Base-by-base conservation (phyloP, 1,140 invertebrate genomes). In the Hycleus cichorii region DNA sequence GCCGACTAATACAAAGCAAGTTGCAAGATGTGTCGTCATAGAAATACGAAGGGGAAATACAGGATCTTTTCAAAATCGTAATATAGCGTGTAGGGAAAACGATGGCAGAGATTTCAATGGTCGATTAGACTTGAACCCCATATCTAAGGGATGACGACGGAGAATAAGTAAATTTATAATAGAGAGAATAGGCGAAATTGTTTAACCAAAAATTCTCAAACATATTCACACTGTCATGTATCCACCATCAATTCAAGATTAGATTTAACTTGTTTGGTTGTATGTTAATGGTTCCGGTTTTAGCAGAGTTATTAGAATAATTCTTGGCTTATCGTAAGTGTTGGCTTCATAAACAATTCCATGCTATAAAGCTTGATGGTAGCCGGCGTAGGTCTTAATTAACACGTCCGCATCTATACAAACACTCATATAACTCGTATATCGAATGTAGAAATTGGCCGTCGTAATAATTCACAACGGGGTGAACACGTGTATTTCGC, bases 401-500 rank as follows among this genome's bases (percentile, higher is more conserved):
- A 59, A 59, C 58, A 49, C 58, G 47, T 59, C 47, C 51, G 39
- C 27, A 59, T 49, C 42, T 54, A 51, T 32, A 32, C 32, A 32
- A 32, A 50, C 57, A 46, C 49, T 46, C 46, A 40, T 55, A 59
- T 59, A 59, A 59, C 50, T 59, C 58, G 48, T 50, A 32, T 59
- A 55, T 59, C 47, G 45, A 52, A 59, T 55, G 58, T 59, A 49
- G 32, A 54, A 50, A 44, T 59, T 46, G 27, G 58, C 49, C 50
- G 51, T 39, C 39, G 51, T 48, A 43, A 59, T 59, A 59, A 54
- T 55, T 59, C 43, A 59, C 51, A 46, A 55, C 58, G 58, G 58
- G 58, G 58, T 59, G 51, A 59, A 59, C 58, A 59, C 50, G 50
- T 59, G 58, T 59, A 59, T 59, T 59, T 52, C 51, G 58, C 45